Percentiles rank a stretch among this genome's conserved stretches.
Evolutionary conservation across 2,113 vertebrate genomes (phyloP).

Genomic region (Antigone vipio): DNA sequence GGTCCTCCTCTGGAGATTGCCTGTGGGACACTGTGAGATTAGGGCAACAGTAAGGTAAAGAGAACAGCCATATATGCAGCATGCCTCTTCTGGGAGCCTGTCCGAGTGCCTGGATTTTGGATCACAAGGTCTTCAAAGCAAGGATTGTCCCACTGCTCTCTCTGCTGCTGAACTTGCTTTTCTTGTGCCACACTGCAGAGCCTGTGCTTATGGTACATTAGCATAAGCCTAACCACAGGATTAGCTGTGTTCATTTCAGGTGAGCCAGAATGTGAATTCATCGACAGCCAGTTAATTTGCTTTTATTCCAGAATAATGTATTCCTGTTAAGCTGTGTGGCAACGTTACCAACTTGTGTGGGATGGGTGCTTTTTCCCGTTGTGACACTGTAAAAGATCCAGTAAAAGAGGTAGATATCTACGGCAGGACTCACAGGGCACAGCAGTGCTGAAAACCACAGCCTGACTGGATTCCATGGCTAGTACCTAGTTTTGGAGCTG

Average conservation of each 20-base stretch:
- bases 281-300: background rate
- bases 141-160: background rate
- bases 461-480: background rate
- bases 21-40: background rate
- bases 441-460: background rate
- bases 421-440: background rate
- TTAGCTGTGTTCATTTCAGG: background rate
- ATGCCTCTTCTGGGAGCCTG: fast-evolving
- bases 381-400: background rate
- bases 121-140: background rate
- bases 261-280: background rate
- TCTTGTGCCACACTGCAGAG: background rate
- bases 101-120: background rate
- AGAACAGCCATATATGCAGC: fast-evolving
- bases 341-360: fast-evolving
- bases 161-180: background rate
- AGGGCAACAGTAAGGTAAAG: background rate
- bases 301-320: background rate
- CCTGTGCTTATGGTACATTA: background rate
- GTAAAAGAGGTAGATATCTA: background rate
- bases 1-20: background rate
- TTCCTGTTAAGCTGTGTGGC: background rate
- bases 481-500: background rate
- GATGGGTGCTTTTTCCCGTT: background rate
- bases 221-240: background rate